phyloP scores from a whole-genome alignment of 2,113 vertebrate genomes.

The Siphamia tubifer region DNA sequence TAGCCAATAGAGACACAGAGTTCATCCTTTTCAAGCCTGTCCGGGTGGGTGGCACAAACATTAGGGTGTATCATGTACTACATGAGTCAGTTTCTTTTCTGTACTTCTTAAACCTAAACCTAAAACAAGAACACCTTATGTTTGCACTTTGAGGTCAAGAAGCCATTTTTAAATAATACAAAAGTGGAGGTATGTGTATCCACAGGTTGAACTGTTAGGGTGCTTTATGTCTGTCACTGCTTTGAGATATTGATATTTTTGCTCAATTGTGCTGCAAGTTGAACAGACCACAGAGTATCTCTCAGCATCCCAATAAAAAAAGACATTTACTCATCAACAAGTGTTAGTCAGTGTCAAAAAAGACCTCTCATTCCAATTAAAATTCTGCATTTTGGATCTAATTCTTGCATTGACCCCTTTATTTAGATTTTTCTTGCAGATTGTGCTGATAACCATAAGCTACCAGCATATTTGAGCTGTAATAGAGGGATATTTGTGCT shows the following conservation, averaged over 20 bases:
- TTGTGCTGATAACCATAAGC: slow-evolving; percentile 27
- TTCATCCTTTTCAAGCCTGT: slow-evolving; percentile 98
- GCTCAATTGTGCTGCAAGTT: not conserved
- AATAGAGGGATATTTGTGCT: slow-evolving; percentile 56
- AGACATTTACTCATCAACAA: not conserved
- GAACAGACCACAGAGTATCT: slow-evolving; percentile 17
- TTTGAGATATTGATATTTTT: not conserved
- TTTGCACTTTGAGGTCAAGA: not conserved
- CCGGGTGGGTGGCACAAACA: slow-evolving; percentile 82
- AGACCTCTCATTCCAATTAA: not conserved
- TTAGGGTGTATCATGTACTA: slow-evolving; percentile 1
- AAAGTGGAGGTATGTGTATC: not conserved
- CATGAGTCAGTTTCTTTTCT: slow-evolving; percentile 15
- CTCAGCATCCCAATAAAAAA: not conserved
- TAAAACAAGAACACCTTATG: not conserved
- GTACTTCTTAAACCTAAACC: slow-evolving; percentile 26
- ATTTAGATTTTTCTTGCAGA: slow-evolving; percentile 8
- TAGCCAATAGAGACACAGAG: slow-evolving; percentile 96
- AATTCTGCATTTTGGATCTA: not conserved
- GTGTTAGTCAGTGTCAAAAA: not conserved
- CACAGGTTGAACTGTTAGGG: not conserved
- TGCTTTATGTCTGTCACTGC: not conserved
- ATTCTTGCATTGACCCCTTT: not conserved
- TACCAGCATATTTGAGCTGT: slow-evolving; percentile 42
- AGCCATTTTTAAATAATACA: not conserved